Conservation (phyloP, 2,797 vertebrate genomes). For the Varecia variegata region DNA sequence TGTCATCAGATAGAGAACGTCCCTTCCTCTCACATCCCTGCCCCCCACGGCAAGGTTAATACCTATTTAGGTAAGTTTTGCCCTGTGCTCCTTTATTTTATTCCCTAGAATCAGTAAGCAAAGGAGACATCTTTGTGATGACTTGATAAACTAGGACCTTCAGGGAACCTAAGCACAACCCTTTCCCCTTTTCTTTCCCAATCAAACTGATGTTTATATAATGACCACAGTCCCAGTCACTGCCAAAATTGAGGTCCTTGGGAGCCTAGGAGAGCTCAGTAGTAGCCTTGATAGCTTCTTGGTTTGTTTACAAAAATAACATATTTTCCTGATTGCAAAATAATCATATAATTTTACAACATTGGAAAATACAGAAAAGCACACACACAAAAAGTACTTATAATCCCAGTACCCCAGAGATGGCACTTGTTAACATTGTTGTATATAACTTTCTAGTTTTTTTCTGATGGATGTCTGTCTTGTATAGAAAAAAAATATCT, state of each 20-base stretch:
- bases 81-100: not conserved
- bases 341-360: not conserved
- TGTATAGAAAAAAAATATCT: not conserved
- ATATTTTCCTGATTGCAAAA: conserved; percentile 9
- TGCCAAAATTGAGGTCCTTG: not conserved
- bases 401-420: not conserved
- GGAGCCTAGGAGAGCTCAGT: not conserved
- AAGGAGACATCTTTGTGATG: not conserved
- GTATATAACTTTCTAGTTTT: not conserved
- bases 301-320: conserved; percentile 39
- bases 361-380: conserved; percentile 24
- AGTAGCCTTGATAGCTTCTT: conserved; percentile 48
- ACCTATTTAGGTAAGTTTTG: not conserved
- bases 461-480: not conserved
- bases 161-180: not conserved
- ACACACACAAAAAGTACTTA: not conserved
- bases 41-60: not conserved
- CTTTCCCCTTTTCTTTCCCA: not conserved
- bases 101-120: not conserved
- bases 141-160: not conserved
- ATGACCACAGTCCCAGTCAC: not conserved
- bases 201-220: not conserved
- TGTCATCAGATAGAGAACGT: not conserved
- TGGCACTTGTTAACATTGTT: not conserved
- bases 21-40: not conserved